Base-by-base conservation (phyloP, 1,140 invertebrate genomes). In the Caenorhabditis briggsae region DNA sequence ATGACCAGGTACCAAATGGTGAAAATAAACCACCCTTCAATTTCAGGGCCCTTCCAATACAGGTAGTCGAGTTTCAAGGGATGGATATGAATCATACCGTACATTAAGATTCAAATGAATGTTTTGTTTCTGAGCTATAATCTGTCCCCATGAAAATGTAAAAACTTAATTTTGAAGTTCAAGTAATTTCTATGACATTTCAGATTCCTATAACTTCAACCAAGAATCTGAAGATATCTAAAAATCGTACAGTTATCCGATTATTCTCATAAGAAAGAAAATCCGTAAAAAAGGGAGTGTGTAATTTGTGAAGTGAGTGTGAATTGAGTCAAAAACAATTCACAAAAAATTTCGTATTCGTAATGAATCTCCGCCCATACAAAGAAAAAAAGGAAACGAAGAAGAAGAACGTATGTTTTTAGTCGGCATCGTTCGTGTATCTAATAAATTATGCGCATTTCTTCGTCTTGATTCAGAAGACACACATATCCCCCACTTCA, bases 381-480 rank as follows among this genome's bases (percentile, higher is more conserved):
- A 70, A 70, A 70, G 59, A 33, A 53, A 5, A 53, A 5, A n/a
- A 58, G 18, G 5, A 58, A n/a, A n/a, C 5, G 18, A n/a, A 58
- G n/a, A 58, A 58, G n/a, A 58, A n/a, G 41, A 70, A 46, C 41
- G 64, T 70, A 70, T 70, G 33, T 46, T 70, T n/a, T 46, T 46
- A 43, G 43, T 18, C 20, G 33, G 33, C 33, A 41, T 64, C 33
- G 33, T 33, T 33, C 33, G 12, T 70, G 41, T 41, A 78, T 78
- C 46, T 50, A 78, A 78, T 78, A 78, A 78, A 78, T 78, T 78
- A 78, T 78, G 70, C 70, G 46, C 46, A 78, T 78, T 78, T 48
- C 70, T 78, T 50, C 41, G 2, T 5, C 5, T 25, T 61, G 46
- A 33, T 33, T 33, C 33, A 33, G 33, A 33, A 23, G 8, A 70